Percentiles rank a stretch among this genome's conserved stretches.
Evolutionary conservation across 2,113 vertebrate genomes (phyloP).

Genomic region (Zosterops borbonicus): DNA sequence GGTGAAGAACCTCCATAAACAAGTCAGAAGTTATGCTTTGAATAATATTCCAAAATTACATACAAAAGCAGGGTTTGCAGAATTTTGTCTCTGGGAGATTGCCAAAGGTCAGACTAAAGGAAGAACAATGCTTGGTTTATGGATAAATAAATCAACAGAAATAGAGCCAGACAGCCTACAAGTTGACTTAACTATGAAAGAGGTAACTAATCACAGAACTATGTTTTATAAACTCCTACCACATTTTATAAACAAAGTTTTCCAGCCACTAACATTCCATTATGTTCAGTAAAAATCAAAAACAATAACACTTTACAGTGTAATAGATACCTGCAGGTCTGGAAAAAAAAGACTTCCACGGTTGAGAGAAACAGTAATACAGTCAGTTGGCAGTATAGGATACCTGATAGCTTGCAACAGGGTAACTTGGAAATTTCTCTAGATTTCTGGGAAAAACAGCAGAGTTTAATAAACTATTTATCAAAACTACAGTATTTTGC

Average conservation of each 20-base stretch:
- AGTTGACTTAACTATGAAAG: neutral
- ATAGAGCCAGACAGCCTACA: neutral
- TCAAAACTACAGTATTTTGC: neutral
- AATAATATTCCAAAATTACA: neutral
- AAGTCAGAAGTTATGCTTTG: neutral
- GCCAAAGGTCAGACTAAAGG: neutral
- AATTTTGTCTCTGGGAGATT: neutral
- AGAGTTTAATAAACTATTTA: neutral
- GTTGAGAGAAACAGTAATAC: neutral
- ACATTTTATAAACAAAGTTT: neutral
- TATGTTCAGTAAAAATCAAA: neutral
- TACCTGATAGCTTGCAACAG: neutral
- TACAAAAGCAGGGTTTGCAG: neutral
- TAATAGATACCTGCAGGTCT: neutral
- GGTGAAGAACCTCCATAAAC: neutral
- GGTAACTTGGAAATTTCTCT: neutral
- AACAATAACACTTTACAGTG: neutral
- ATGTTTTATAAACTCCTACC: neutral
- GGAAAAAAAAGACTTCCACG: neutral
- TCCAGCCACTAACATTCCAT: neutral
- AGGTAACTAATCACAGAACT: neutral
- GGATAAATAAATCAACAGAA: neutral
- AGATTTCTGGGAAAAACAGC: neutral
- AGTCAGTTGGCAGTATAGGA: neutral
- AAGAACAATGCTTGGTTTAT: neutral